Evolutionary conservation across 2,113 vertebrate species (phyloP).

Genomic region (Vulpes lagopus): DNA sequence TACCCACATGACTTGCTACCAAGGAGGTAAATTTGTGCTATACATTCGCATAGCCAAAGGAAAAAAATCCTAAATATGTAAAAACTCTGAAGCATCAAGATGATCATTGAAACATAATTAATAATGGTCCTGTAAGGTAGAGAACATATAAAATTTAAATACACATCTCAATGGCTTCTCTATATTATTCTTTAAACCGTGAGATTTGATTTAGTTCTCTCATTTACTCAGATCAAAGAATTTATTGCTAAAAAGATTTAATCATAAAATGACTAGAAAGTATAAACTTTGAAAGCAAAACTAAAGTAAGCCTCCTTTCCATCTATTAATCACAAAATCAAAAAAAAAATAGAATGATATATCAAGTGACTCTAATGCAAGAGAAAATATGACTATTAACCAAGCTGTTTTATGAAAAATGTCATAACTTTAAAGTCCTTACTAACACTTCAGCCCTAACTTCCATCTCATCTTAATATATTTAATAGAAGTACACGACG

Average conservation of each 20-base stretch:
- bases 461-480: slow-evolving; percentile 40
- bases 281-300: slow-evolving; percentile 60
- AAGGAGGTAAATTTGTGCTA: neutral
- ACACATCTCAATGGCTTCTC: neutral
- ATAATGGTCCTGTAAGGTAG: neutral
- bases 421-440: slow-evolving; percentile 49
- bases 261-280: slow-evolving; percentile 47
- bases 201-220: neutral
- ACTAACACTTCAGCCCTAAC: neutral
- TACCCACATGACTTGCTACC: neutral
- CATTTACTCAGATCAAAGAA: neutral
- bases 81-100: neutral
- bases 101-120: neutral
- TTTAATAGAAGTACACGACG: slow-evolving; percentile 6
- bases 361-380: slow-evolving; percentile 47
- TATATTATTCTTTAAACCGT: slow-evolving; percentile 8
- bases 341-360: neutral
- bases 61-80: neutral
- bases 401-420: slow-evolving; percentile 25
- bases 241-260: slow-evolving; percentile 35
- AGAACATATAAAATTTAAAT: slow-evolving; percentile 16
- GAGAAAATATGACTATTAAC: slow-evolving; percentile 12
- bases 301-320: slow-evolving; percentile 1
- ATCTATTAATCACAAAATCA: slow-evolving; percentile 44
- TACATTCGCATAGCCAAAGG: neutral